These are phyloP conservation scores for Palaemon carinicauda DNA, from an alignment of 1,140 invertebrate genomes.

Conservation along the genomic window DNA sequence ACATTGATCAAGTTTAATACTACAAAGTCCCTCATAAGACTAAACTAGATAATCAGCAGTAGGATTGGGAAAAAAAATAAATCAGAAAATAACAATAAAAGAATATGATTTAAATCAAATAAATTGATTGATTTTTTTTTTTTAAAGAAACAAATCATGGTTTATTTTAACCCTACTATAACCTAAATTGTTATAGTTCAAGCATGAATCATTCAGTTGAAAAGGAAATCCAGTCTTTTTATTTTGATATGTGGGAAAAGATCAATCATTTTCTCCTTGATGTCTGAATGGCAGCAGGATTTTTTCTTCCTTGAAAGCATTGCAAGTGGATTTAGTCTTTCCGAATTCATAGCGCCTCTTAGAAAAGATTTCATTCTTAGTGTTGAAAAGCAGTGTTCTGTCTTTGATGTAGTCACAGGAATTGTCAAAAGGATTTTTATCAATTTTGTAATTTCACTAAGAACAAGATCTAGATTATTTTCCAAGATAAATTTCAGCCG, in stretches of 20 bases:
- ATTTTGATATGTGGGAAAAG: conserved; percentile 17
- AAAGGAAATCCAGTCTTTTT: no score
- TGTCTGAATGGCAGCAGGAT: neutral
- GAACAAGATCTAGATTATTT: conserved; percentile 47
- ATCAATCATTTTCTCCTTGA: conserved; percentile 40
- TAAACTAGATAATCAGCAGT: no score
- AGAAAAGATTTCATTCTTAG: conserved; percentile 24
- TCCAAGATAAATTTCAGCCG: conserved; percentile 33
- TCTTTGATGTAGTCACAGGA: conserved; percentile 43
- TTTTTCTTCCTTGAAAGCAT: conserved; percentile 26
- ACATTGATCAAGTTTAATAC: no score
- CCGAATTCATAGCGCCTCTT: conserved; percentile 26
- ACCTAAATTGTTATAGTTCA: no score
- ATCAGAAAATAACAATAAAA: no score
- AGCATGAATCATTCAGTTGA: no score
- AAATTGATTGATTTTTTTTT: no score
- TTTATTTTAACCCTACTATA: no score
- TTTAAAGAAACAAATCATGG: no score
- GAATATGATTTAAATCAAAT: no score
- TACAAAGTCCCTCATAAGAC: no score
- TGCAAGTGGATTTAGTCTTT: conserved; percentile 34
- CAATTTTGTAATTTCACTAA: conserved; percentile 46
- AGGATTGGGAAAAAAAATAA: no score
- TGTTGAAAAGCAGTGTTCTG: conserved; percentile 35
- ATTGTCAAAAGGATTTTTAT: conserved; percentile 49